These are phyloP conservation scores for Tachina fera DNA, from an alignment of 2,888 invertebrate genomes.

Conservation along the genomic window DNA sequence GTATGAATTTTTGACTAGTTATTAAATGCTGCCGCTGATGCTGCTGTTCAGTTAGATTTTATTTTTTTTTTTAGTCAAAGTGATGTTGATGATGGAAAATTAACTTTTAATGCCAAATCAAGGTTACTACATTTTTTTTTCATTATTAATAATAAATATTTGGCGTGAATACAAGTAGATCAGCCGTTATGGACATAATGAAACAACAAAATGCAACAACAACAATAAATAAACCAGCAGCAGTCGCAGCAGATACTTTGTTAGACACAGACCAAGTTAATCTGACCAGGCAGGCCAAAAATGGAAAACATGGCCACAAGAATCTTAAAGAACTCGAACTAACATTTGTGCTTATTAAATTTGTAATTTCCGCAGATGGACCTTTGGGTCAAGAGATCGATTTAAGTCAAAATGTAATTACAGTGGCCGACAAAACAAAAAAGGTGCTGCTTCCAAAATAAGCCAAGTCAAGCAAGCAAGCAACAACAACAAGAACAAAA, in stretches of 20 bases:
- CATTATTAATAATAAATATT: constrained; percentile 72
- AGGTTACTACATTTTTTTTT: constrained; percentile 66
- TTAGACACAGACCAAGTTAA: constrained; percentile 49
- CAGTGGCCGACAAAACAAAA: constrained; percentile 50
- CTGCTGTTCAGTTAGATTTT: constrained; percentile 55
- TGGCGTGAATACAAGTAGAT: constrained; percentile 70
- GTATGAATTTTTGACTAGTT: constrained; percentile 61
- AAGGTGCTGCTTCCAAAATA: constrained; percentile 62
- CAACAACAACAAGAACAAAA: constrained; percentile 36
- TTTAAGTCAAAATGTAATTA: constrained; percentile 81
- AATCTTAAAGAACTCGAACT: constrained; percentile 30
- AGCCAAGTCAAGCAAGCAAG: constrained; percentile 16
- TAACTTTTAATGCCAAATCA: constrained; percentile 72
- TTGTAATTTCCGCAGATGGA: constrained; percentile 82
- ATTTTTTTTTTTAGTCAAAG: constrained; percentile 51
- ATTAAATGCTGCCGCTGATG: constrained; percentile 62
- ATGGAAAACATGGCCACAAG: constrained; percentile 20
- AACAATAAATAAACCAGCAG: constrained; percentile 1
- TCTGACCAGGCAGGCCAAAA: constrained; percentile 10
- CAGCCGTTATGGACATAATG: constrained; percentile 64
- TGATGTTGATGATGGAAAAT: constrained; percentile 70
- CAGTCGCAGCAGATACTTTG: constrained; percentile 20
- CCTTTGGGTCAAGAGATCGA: constrained; percentile 81
- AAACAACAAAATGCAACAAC: constrained; percentile 8
- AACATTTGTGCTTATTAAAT: constrained; percentile 78